Conservation (phyloP, 2,113 vertebrate genomes). For the Centrocercus urophasianus region DNA sequence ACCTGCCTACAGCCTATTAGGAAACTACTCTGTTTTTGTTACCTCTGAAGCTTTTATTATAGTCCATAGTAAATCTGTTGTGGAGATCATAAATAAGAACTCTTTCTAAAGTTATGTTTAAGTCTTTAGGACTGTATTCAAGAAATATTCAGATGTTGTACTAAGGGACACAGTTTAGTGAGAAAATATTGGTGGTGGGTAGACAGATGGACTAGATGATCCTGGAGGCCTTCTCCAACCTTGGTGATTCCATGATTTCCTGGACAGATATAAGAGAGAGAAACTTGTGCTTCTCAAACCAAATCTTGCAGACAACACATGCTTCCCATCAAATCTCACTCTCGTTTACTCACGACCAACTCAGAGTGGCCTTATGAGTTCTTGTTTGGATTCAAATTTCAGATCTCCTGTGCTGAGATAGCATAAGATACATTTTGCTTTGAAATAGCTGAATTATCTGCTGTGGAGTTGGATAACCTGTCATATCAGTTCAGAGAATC, state of each 20-base stretch:
- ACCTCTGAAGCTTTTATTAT: not conserved
- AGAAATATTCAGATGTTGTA: too few species aligned
- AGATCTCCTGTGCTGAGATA: not conserved
- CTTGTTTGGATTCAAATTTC: not conserved
- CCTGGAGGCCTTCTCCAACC: too few species aligned
- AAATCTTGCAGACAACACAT: not conserved
- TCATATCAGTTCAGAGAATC: not conserved
- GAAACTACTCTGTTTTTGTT: not conserved
- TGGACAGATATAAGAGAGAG: not conserved
- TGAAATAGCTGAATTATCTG: not conserved
- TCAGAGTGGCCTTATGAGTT: not conserved
- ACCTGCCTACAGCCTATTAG: not conserved
- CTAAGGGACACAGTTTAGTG: too few species aligned
- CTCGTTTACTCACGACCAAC: not conserved
- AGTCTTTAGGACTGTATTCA: not conserved
- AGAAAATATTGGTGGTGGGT: too few species aligned
- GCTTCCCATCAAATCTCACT: not conserved
- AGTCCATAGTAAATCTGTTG: not conserved
- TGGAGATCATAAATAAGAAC: not conserved
- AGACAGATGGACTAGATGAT: too few species aligned
- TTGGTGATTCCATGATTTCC: not conserved
- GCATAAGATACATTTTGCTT: not conserved
- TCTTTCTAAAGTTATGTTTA: not conserved
- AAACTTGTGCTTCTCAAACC: not conserved
- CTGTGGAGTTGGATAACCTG: not conserved